Evolutionary conservation across 1,140 invertebrate genomes (phyloP), one percentile per base, ranked within the genome.

Genomic region (Lasioglossum albipes): DNA sequence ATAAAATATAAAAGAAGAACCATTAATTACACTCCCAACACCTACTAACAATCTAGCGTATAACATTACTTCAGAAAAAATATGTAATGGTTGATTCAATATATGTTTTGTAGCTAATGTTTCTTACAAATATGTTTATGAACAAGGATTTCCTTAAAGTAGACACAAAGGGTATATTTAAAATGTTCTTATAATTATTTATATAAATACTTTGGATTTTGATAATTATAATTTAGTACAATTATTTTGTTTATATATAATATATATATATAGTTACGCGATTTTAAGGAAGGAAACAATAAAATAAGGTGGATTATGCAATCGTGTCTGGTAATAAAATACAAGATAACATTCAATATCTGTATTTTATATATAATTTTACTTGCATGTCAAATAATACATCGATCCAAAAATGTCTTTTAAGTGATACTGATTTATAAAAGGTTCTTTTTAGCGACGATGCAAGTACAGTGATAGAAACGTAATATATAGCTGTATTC

Each of bases 391-490:
- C 71, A 85, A 85, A 64, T 62, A 59, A 71, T 64, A 84, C 76
- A 82, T 85, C 64, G 78, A 71, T 49, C 1, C n/a, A 65, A 22
- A 82, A 78, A 75, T 72, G 22, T 75, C 57, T 70, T 65, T 68
- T 20, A 71, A 81, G 81, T 6, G 36, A 82, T 83, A 54, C 41
- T 10, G 57, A 61, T 31, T 61, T 31, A 41, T 73, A 54, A 86
- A 75, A 81, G 36, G 61, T 84, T 57, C 22, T 86, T 73, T 31
- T 73, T 31, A 61, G 68, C n/a, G 69, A 67, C 54, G 67, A 74
- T 76, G 41, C 67, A 84, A 83, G 65, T 72, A 76, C 16, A 16
- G 57, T 69, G 75, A 75, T 87, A 75, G 66, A 79, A 84, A 86
- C 49, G 67, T 7, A 81, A 75, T 79, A 75, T 66, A 69, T 54